These are phyloP conservation scores for Sinosuthora webbiana DNA, from an alignment of 2,113 vertebrate species.

Conservation along the genomic window DNA sequence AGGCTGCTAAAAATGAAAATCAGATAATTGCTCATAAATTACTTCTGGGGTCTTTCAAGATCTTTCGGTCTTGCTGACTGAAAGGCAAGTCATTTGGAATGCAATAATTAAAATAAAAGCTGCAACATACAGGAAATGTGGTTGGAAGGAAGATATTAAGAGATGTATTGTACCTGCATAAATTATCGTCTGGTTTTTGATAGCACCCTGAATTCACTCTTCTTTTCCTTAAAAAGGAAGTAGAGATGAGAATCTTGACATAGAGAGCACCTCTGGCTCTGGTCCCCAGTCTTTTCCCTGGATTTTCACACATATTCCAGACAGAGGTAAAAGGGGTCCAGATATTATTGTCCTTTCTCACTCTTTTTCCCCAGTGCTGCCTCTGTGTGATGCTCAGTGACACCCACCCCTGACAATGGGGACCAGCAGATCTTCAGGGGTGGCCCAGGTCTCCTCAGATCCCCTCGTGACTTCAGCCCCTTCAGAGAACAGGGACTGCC, in stretches of 20 bases:
- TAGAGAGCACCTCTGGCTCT: background rate
- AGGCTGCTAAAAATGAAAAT: conserved; percentile 60
- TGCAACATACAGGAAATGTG: conserved; percentile 35
- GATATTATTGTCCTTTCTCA: background rate
- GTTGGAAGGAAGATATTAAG: conserved; percentile 41
- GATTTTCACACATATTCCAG: background rate
- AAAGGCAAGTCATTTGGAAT: conserved; percentile 59
- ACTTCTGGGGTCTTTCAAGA: conserved; percentile 67
- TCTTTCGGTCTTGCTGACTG: conserved; percentile 59
- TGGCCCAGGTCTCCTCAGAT: background rate
- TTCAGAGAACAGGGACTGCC: background rate
- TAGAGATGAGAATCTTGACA: background rate
- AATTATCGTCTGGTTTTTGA: conserved; percentile 32
- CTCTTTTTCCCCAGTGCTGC: background rate
- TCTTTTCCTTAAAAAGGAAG: background rate
- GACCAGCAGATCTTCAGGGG: background rate
- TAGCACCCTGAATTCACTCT: background rate
- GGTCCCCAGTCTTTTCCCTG: background rate
- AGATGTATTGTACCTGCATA: conserved; percentile 42
- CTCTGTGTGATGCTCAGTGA: background rate
- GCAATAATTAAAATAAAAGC: conserved; percentile 68
- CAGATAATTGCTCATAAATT: conserved; percentile 73
- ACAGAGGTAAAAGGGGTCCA: background rate
- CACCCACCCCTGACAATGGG: background rate
- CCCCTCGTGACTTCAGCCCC: background rate